Evolutionary conservation across 2,113 vertebrate species (phyloP).

Genomic region (Tilapia sparmanii): DNA sequence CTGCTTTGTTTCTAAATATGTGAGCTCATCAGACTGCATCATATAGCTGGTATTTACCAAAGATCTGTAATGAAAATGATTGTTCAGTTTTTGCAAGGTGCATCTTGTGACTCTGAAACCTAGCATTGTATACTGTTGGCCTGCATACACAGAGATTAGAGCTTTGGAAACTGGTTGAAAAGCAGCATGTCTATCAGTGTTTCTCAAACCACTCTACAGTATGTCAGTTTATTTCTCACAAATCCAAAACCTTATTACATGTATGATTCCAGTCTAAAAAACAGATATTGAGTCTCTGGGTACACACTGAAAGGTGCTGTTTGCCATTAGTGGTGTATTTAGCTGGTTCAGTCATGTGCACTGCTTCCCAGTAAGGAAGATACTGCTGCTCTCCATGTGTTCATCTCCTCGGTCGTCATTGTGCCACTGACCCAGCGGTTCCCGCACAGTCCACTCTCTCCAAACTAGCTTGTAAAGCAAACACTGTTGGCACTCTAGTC

Average conservation of each 20-base stretch:
- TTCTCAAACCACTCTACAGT: conserved; percentile 33
- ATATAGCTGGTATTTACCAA: conserved; percentile 68
- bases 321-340: conserved; percentile 54
- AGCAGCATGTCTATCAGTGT: conserved; percentile 46
- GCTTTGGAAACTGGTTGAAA: conserved; percentile 14
- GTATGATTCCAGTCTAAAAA: neutral
- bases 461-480: conserved; percentile 34
- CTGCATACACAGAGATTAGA: conserved; percentile 16
- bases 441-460: conserved; percentile 44
- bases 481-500: conserved; percentile 43
- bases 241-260: neutral
- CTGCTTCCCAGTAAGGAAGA: conserved; percentile 46
- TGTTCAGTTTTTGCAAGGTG: conserved; percentile 47
- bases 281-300: neutral
- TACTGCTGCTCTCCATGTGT: conserved; percentile 42
- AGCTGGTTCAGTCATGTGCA: conserved; percentile 36
- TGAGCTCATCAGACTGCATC: conserved; percentile 37
- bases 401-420: conserved; percentile 18
- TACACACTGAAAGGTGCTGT: conserved; percentile 53
- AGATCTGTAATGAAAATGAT: conserved; percentile 63
- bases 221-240: neutral
- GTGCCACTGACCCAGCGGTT: conserved; percentile 50
- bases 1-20: conserved; percentile 37
- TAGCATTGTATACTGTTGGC: conserved; percentile 22
- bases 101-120: conserved; percentile 13